Evolutionary conservation across 2,797 vertebrate species (phyloP).

Genomic region (Argya squamiceps): DNA sequence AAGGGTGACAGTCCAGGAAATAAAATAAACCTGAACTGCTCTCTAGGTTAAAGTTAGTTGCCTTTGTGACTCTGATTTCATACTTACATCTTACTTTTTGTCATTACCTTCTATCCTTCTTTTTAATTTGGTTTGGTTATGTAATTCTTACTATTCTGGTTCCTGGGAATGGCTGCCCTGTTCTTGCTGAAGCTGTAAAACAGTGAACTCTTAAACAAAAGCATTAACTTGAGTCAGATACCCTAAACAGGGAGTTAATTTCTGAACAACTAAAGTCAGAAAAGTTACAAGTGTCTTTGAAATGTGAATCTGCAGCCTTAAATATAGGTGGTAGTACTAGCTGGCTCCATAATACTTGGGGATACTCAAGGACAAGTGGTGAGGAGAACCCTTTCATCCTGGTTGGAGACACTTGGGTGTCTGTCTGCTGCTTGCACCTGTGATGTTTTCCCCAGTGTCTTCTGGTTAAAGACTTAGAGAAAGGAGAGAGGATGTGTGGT

Average conservation of each 20-base stretch:
- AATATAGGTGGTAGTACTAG: not conserved
- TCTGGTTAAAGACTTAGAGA: not conserved
- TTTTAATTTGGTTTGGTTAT: not conserved
- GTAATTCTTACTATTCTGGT: not conserved
- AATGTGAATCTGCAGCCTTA: not conserved
- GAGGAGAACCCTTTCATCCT: not conserved
- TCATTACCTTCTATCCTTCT: not conserved
- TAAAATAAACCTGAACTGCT: not conserved
- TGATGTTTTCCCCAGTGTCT: not conserved
- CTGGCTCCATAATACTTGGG: not conserved
- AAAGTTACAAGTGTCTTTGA: not conserved
- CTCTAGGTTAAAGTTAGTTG: not conserved
- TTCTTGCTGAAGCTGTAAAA: not conserved
- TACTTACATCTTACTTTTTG: not conserved
- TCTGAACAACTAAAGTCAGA: not conserved
- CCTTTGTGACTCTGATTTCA: not conserved
- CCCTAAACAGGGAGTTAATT: not conserved
- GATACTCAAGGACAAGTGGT: not conserved
- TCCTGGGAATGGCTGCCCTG: not conserved
- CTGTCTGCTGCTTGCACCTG: not conserved
- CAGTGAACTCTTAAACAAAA: not conserved
- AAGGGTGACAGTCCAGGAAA: not conserved
- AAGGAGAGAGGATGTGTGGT: not conserved
- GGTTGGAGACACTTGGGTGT: not conserved
- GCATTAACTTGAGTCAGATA: not conserved